Percentiles rank a stretch among this genome's conserved stretches.
Evolutionary conservation across 2,888 invertebrate species (phyloP).

Genomic region (Sinohyriopsis cumingii): DNA sequence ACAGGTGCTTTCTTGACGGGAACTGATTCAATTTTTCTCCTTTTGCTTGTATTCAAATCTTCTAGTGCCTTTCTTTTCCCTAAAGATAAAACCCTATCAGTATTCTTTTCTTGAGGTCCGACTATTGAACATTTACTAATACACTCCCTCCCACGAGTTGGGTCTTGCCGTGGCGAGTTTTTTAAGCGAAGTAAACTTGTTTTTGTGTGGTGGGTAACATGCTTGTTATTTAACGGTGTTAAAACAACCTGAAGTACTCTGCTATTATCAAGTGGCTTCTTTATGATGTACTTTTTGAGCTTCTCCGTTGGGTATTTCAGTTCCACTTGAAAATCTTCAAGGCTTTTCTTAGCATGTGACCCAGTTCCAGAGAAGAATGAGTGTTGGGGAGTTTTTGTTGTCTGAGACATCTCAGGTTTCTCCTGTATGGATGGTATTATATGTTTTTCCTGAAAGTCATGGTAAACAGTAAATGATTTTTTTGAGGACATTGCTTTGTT

Average conservation of each 20-base stretch:
- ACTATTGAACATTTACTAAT: constrained; percentile 13
- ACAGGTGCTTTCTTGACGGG: constrained; percentile 12
- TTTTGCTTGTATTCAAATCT: constrained; percentile 30
- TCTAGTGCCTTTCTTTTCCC: constrained; percentile 15
- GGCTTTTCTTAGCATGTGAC: no score
- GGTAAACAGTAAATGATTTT: no score
- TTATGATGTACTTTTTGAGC: background rate
- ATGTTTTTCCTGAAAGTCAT: no score
- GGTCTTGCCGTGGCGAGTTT: constrained; percentile 44
- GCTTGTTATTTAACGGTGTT: constrained; percentile 43
- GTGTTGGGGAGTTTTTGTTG: no score
- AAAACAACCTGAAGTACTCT: constrained; percentile 50
- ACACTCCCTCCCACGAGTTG: constrained; percentile 38
- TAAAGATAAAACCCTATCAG: constrained; percentile 8
- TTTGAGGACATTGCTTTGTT: no score
- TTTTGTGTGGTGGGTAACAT: constrained; percentile 52
- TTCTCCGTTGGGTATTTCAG: no score
- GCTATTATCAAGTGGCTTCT: constrained; percentile 29
- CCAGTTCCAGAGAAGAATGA: no score
- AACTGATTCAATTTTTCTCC: constrained; percentile 14
- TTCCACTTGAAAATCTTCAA: no score
- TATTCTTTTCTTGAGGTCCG: constrained; percentile 18
- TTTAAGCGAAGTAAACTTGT: constrained; percentile 57
- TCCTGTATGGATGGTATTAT: no score
- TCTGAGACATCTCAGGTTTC: no score